Conservation (phyloP, 2,797 vertebrate species). For the Poecilia velifera region DNA sequence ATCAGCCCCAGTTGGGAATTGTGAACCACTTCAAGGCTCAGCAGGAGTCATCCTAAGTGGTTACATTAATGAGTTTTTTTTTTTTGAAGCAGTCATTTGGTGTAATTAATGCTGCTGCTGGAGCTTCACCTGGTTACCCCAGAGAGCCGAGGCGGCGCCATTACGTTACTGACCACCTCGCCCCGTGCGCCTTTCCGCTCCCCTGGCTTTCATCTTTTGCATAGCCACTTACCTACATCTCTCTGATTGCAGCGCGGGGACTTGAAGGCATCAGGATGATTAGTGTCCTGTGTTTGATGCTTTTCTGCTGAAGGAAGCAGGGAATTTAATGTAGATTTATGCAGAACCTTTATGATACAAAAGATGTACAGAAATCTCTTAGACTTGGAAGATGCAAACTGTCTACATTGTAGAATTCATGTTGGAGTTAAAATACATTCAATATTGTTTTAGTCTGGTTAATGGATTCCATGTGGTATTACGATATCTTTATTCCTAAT, state of each 20-base stretch:
- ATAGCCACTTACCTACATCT: conserved; percentile 35
- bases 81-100: conserved; percentile 41
- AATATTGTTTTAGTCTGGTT: neutral
- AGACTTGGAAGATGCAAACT: neutral
- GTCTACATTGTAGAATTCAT: neutral
- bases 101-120: conserved; percentile 56
- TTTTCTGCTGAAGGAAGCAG: conserved; percentile 8
- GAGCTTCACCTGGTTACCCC: conserved; percentile 43
- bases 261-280: conserved; percentile 45
- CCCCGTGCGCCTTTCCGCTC: conserved; percentile 10
- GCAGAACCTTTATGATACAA: conserved; percentile 8
- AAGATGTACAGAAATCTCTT: neutral
- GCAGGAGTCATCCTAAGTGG: conserved; percentile 34
- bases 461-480: neutral
- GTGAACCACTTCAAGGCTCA: conserved; percentile 19
- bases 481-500: neutral
- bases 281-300: conserved; percentile 47
- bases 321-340: conserved; percentile 30
- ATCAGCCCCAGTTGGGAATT: conserved; percentile 13
- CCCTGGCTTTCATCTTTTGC: conserved; percentile 52
- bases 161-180: conserved; percentile 36
- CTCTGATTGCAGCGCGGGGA: conserved; percentile 43
- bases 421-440: conserved; percentile 12
- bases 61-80: conserved; percentile 57
- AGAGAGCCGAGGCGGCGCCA: conserved; percentile 30